phyloP scores from a whole-genome alignment of 2,888 invertebrate species.

The Pseudanteris insignis region DNA sequence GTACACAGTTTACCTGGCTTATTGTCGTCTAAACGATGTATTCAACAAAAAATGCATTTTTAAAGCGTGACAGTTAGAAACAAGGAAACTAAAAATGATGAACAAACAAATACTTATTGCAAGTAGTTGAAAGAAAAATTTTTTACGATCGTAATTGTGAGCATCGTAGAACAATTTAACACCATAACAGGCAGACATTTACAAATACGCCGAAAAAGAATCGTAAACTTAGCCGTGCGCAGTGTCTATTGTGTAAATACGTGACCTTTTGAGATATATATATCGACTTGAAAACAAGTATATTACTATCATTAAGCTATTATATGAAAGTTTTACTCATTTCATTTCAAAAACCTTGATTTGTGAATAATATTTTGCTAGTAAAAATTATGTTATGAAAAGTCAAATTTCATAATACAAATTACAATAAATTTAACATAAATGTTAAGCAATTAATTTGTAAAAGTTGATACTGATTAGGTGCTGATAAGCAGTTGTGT shows the following conservation, averaged over 20 bases:
- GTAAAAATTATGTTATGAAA: too few species aligned
- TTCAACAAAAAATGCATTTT: conserved; percentile 1
- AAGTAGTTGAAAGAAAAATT: conserved; percentile 4
- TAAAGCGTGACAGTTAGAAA: not conserved
- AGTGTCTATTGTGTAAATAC: conserved; percentile 17
- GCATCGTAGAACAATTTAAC: conserved; percentile 20
- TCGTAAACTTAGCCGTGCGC: conserved; percentile 22
- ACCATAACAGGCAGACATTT: conserved; percentile 13
- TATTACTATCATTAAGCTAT: conserved; percentile 24
- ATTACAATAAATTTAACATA: too few species aligned
- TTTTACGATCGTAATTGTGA: conserved; percentile 17
- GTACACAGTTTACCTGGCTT: too few species aligned
- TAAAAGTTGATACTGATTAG: too few species aligned
- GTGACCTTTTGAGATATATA: conserved; percentile 19
- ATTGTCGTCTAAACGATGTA: not conserved
- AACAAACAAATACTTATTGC: conserved; percentile 17
- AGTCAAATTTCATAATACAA: too few species aligned
- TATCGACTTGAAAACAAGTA: conserved; percentile 24
- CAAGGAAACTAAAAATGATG: not conserved
- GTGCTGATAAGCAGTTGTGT: too few species aligned
- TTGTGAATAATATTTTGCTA: not conserved
- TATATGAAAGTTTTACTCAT: conserved; percentile 3
- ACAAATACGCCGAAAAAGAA: conserved; percentile 17
- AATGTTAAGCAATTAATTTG: too few species aligned
- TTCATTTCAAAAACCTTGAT: conserved; percentile 3